Base-by-base conservation (phyloP, 92 coral and sea anemone species). In the Bergia puertoricense region DNA sequence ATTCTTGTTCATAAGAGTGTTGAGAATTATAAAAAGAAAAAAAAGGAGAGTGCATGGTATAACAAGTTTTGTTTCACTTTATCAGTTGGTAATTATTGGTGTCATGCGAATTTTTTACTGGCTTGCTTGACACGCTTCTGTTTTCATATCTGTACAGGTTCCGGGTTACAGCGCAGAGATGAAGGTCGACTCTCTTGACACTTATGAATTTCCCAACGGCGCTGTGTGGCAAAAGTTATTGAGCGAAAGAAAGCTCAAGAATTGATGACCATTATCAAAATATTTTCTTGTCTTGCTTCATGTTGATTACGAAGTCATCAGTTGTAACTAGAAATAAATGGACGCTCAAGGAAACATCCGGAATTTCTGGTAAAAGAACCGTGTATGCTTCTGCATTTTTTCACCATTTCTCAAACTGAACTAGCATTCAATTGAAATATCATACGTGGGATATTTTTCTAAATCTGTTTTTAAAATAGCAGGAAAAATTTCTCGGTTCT, bases 91-190 rank as follows among this genome's bases (percentile, higher is more conserved):
- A 62, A 22, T 10, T 62, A 62, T n/a, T 15, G 15, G 10, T 14
- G 50, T 30, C 84, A 9, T 18, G 45, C 15, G 38, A 59, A 8
- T 38, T 10, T 9, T 41, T 65, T 67, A 2, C 76, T 36, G 8
- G 37, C 43, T 15, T 62, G 62, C 43, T 16, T 8, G 36, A 36
- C n/a, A 6, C 44, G 57, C 13, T 41, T 74, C 57, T 62, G 4
- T 38, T 43, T 39, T 2, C 83, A 80, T 81, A 77, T 75, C 69
- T 74, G 51, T 37, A 82, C 93, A 96, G 98, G 82, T 85, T 79
- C 98, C 98, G 3, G 98, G 98, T 0, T 96, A 96, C 90, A 93
- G 98, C 79, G 96, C 98, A 1, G 98, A 95, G 76, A 96, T 96
- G 96, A 92, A 89, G 82, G 18, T 89, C 62, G 57, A 91, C 48